Evolutionary conservation across 2,888 invertebrate species (phyloP).

Genomic region (Conchocele bisecta): DNA sequence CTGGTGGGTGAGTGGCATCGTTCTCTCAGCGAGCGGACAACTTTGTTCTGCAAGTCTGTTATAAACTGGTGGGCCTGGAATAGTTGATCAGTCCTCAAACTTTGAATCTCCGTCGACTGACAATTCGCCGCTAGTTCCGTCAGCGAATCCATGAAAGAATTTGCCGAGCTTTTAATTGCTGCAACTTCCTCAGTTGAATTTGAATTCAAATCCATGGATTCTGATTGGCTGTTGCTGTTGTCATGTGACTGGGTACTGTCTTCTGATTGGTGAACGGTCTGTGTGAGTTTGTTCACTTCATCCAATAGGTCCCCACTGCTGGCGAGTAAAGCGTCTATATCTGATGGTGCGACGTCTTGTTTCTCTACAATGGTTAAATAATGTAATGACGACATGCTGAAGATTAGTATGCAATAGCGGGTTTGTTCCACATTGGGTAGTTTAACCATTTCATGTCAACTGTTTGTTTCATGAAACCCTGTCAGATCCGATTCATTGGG

Average conservation of each 20-base stretch:
- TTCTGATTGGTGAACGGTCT: constrained; percentile 21
- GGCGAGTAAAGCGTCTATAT: constrained; percentile 39
- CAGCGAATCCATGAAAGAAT: neutral
- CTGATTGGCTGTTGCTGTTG: constrained; percentile 7
- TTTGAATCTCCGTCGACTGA: neutral
- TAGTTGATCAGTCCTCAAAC: constrained; percentile 16
- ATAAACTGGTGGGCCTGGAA: constrained; percentile 21
- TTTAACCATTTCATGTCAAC: no score
- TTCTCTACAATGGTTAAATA: no score
- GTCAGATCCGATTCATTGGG: no score
- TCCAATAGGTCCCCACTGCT: constrained; percentile 40
- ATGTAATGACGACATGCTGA: no score
- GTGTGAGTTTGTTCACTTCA: constrained; percentile 35
- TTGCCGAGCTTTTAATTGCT: neutral
- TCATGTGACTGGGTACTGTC: constrained; percentile 12
- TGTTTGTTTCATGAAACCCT: no score
- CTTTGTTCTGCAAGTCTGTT: constrained; percentile 8
- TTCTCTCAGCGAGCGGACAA: neutral
- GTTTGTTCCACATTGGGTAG: no score
- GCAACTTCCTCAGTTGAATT: constrained; percentile 12
- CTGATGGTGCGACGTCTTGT: no score
- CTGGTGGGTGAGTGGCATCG: constrained; percentile 20
- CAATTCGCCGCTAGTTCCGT: neutral
- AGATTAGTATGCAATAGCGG: no score
- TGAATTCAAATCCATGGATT: neutral